phyloP scores from a whole-genome alignment of 2,113 vertebrate genomes.

The zebrafish (Danio rerio) region GRCz12tu NC_133177.1:30457001-30457500 shows the following conservation, averaged over 20 bases:
- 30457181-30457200: slow-evolving; percentile 52
- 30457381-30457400: no score
- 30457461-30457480: no score
- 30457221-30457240: slow-evolving; percentile 35
- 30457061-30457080: slow-evolving; percentile 59
- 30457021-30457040: slow-evolving; percentile 59
- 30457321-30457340: background rate
- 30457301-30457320: background rate
- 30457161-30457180: slow-evolving; percentile 54
- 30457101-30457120: slow-evolving; percentile 45
- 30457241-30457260: background rate
- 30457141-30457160: slow-evolving; percentile 46
- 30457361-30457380: no score
- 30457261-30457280: slow-evolving; percentile 3
- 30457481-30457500: no score
- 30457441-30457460: no score
- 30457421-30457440: no score
- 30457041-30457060: slow-evolving; percentile 60
- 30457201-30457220: slow-evolving; percentile 46
- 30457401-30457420: no score
- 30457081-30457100: slow-evolving; percentile 59
- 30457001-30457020: slow-evolving; percentile 40
- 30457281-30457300: slow-evolving; percentile 2
- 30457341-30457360: background rate
- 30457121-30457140: slow-evolving; percentile 60